Base-by-base conservation (phyloP, 2,888 invertebrate species). In the Muschampia plurimacula region DNA sequence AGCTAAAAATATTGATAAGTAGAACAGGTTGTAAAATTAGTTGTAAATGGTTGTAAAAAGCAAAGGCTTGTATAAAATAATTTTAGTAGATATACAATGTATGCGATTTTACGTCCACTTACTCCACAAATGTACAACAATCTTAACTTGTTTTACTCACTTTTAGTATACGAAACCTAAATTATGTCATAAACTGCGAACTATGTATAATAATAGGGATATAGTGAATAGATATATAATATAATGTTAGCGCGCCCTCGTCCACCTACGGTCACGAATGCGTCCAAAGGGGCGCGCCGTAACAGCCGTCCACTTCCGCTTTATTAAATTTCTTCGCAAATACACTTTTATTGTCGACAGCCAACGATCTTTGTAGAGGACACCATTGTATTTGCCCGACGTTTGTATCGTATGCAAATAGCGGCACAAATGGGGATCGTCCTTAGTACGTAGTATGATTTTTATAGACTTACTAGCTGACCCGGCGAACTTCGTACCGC, bases 251-350 rank as follows among this genome's bases (percentile, higher is more conserved):
- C 28, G 55, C 62, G 39, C 72, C 72, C 72, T 67, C 59, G 60
- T 72, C 41, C 72, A 66, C 52, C 57, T 44, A 15, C 66, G 28
- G 52, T 39, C 57, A 66, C 74, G 74, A 74, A 70, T 79, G 78
- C 79, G 76, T 81, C 76, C 77, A 77, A 80, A 82, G 83, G 86
- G 84, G 86, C 88, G 86, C 83, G 84, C 83, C 87, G 83, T 90
- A 91, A 91, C 89, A 84, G 88, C 85, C 84, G 60, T 89, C 90
- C 90, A 89, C 90, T 94, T 94, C 93, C 92, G 92, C 93, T 89
- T 93, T 94, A 94, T 93, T 94, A 94, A 93, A 94, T 94, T 93
- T 94, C 94, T 93, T 92, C 87, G 92, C 93, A 93, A 94, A 93
- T 90, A 93, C 89, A 90, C 88, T 93, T 93, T 94, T 94, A 94